Evolutionary conservation across 37 sponge, comb jelly and placozoan genomes (phyloP), one percentile per base, ranked within the genome.

Genomic region (Lycopodina hypogea): DNA sequence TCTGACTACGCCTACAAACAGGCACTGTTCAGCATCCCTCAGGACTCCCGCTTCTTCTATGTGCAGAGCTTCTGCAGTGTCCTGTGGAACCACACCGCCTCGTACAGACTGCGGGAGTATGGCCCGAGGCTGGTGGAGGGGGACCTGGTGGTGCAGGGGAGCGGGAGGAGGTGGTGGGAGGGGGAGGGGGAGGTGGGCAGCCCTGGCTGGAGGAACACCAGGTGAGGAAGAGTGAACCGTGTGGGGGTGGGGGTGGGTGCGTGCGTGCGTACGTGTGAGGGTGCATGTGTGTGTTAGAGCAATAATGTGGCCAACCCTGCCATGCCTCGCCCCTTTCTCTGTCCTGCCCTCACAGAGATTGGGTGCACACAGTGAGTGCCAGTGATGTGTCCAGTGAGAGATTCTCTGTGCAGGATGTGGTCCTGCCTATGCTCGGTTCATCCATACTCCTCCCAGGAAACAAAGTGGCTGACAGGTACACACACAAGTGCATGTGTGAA

Each of bases 31-130:
- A 63, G 34, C 39, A 36, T 89, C 33, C 89, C 89, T n/a, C 48
- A 79, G 52, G n/a, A 28, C 30, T 9, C 29, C 38, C 55, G 84
- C 41, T 8, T 48, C 26, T n/a, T 89, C 42, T 83, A 74, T 48
- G 41, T 84, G 1, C 69, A 84, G 36, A 69, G 71, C 40, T 55
- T 81, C 24, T 63, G 57, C 69, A 84, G 86, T 64, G 69, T 89
- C 2, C 9, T 89, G 37, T 89, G 85, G 86, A 89, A 89, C 57
- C 81, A 81, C 66, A 45, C 84, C 3, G 85, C 78, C 53, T 72
- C 73, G 4, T 77, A 51, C 45, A 29, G 89, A 30, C 30, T 89
- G 6, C 51, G 29, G 38, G 42, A 67, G 71, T 89, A 89, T 74
- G 89, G 89, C 30, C 38, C 33, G 29, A 61, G 64, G 37, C 62